Conservation (phyloP, 2,888 invertebrate genomes). For the Nesidiocoris tenuis region DNA sequence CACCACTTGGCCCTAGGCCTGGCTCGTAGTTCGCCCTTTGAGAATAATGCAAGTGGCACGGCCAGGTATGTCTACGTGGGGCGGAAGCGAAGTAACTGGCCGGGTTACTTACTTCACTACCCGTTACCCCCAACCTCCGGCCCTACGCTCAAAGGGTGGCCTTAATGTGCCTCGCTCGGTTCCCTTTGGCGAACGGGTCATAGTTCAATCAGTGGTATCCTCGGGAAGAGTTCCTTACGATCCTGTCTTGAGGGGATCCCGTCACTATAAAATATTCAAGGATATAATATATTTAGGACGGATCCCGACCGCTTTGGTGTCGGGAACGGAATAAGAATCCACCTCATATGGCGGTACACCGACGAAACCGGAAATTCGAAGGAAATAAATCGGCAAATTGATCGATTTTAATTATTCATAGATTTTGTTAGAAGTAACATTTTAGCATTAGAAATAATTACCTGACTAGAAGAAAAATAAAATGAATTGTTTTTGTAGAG, state of each 20-base stretch:
- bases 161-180: constrained; percentile 19
- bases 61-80: background rate
- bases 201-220: constrained; percentile 14
- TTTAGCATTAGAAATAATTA: too few species aligned
- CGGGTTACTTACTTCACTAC: background rate
- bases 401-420: too few species aligned
- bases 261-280: too few species aligned
- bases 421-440: too few species aligned
- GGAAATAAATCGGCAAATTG: too few species aligned
- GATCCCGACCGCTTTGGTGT: too few species aligned
- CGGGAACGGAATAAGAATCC: too few species aligned
- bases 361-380: too few species aligned
- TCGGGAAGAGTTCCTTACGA: background rate
- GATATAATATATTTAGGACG: too few species aligned
- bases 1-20: background rate
- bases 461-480: too few species aligned
- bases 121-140: background rate
- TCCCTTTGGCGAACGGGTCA: background rate
- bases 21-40: background rate
- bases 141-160: constrained; percentile 7
- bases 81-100: background rate
- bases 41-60: background rate
- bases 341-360: too few species aligned
- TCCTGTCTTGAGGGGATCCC: background rate
- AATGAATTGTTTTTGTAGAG: too few species aligned